A percentile compares a stretch with the other conserved stretches of the same genome.
phyloP scores from a whole-genome alignment of 2,113 vertebrate species.

The Andinoacara biseriatus region DNA sequence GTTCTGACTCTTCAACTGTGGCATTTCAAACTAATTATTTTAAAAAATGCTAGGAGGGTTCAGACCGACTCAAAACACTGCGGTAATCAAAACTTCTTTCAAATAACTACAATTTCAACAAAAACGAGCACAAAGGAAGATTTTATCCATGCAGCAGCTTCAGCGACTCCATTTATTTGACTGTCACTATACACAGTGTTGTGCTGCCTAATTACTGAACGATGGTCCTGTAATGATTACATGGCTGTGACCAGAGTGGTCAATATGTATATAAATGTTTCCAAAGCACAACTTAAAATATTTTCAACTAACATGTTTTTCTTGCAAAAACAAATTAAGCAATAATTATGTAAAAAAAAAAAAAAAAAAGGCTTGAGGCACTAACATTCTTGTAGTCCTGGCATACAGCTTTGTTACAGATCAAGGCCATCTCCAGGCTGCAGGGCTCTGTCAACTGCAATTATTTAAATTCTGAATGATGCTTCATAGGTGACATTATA shows the following conservation, averaged over 20 bases:
- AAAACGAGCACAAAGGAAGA: background rate
- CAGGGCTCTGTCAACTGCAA: slow-evolving; percentile 66
- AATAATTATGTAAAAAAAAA: slow-evolving; percentile 41
- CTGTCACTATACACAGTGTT: background rate
- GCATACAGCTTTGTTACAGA: slow-evolving; percentile 36
- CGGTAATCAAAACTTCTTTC: slow-evolving; percentile 14
- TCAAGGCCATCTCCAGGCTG: slow-evolving; percentile 59
- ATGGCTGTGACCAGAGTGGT: too few relatives aligned
- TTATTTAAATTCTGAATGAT: slow-evolving; percentile 79
- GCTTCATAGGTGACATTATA: slow-evolving; percentile 73
- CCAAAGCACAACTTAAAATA: too few relatives aligned
- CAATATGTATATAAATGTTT: too few relatives aligned
- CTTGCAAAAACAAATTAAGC: slow-evolving; percentile 24
- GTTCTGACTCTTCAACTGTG: slow-evolving; percentile 1
- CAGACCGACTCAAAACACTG: slow-evolving; percentile 5
- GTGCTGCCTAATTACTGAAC: slow-evolving; percentile 23
- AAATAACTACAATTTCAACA: slow-evolving; percentile 29
- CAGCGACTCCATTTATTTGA: too few relatives aligned
- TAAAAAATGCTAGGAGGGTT: slow-evolving; percentile 32
- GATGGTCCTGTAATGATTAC: background rate
- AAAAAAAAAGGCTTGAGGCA: slow-evolving; percentile 21
- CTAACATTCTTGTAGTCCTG: background rate
- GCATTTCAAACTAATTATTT: slow-evolving; percentile 53
- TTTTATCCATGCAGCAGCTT: background rate
- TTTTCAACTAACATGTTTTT: background rate